These are phyloP conservation scores for Streblospio benedicti DNA, from an alignment of 1,140 invertebrate genomes.

Conservation along the genomic window DNA sequence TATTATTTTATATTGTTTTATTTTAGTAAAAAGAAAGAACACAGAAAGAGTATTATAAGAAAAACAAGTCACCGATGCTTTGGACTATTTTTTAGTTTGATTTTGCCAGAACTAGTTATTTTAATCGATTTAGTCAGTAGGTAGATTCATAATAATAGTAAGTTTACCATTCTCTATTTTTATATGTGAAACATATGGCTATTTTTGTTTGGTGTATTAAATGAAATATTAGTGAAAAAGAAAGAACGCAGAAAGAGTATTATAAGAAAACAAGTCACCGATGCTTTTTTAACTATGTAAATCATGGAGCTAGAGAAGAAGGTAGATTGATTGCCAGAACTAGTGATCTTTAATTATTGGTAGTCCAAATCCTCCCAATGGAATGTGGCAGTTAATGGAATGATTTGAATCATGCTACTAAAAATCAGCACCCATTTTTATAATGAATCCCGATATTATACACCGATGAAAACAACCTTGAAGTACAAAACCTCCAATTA, in stretches of 20 bases:
- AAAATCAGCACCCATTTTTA: background rate
- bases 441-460: no score
- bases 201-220: conserved; percentile 80
- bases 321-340: no score
- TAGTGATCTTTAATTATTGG: background rate
- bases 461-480: background rate
- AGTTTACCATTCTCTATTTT: no score
- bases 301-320: conserved; percentile 67
- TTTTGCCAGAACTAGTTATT: no score
- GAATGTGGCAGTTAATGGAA: no score
- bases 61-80: conserved; percentile 66
- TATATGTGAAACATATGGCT: no score
- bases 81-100: no score
- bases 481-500: background rate
- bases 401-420: background rate
- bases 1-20: background rate
- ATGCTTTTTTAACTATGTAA: conserved; percentile 74
- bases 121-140: no score
- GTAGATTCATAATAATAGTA: no score
- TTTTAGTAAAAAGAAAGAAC: conserved; percentile 59
- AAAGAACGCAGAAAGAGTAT: no score
- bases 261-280: no score
- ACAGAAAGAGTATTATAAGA: conserved; percentile 67
- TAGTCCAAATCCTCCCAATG: background rate
- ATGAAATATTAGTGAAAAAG: no score